These are phyloP conservation scores for Rhinophrynus dorsalis DNA, from an alignment of 2,797 vertebrate species.

Conservation along the genomic window DNA sequence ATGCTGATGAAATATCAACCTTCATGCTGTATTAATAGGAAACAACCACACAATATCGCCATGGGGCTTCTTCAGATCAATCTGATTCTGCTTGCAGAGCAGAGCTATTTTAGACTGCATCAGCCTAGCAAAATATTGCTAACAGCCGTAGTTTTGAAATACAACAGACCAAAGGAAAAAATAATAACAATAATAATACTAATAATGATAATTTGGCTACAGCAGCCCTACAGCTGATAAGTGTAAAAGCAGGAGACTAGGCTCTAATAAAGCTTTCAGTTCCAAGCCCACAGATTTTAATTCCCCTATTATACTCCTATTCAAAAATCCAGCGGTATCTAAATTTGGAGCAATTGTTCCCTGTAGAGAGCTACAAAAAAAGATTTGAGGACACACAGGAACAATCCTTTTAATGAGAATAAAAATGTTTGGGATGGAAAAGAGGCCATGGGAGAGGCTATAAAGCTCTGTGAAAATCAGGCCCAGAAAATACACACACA, in stretches of 20 bases:
- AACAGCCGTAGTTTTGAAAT: slow-evolving; percentile 21
- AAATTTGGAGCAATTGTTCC: slow-evolving; percentile 17
- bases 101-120: slow-evolving; percentile 13
- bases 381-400: slow-evolving; percentile 9
- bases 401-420: slow-evolving; percentile 8
- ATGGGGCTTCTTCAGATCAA: not conserved
- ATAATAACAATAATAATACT: no score
- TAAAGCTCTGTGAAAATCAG: not conserved
- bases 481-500: not conserved
- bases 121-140: slow-evolving; percentile 13
- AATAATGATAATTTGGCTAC: no score
- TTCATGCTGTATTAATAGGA: slow-evolving; percentile 3
- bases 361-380: slow-evolving; percentile 20
- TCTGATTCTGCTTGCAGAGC: not conserved
- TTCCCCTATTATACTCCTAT: slow-evolving; percentile 10
- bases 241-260: not conserved
- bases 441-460: slow-evolving; percentile 3
- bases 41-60: slow-evolving; percentile 16
- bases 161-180: slow-evolving; percentile 3
- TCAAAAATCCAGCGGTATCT: slow-evolving; percentile 8
- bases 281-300: slow-evolving; percentile 20
- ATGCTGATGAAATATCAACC: not conserved
- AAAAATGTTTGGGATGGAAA: slow-evolving; percentile 7
- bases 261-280: not conserved
- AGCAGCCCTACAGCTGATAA: not conserved